Evolutionary conservation across 2,888 invertebrate genomes (phyloP), one percentile per base, ranked within the genome.

Genomic region (Ornithoptera alexandrae): DNA sequence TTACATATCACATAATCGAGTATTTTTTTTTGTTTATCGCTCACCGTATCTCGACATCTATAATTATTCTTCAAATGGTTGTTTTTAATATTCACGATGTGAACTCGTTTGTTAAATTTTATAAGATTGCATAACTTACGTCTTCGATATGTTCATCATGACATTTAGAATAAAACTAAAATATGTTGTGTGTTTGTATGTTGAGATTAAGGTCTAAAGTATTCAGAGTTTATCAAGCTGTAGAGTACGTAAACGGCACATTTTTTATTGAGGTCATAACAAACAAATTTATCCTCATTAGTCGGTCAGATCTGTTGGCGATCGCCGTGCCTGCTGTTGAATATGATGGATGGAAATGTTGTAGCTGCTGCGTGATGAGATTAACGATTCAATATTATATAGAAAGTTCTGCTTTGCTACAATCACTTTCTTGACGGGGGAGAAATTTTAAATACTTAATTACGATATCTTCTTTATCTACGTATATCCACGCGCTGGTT

Each of bases 261-360:
- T 69, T 65, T 68, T 63, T 68, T 73, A 77, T 75, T 73, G 77
- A 76, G 77, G 76, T 72, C 75, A 74, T 62, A 72, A 76, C 76
- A 77, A 78, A 79, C 78, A 76, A 74, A 77, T 77, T 76, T 76
- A 76, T 77, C 79, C 79, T 77, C 78, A 78, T 78, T 78, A 78
- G 69, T 64, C 65, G 59, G 73, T 71, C 74, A 75, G 74, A 75
- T 71, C 75, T 74, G 78, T 76, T 75, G 72, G 65, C 74, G 72
- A 71, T 71, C 74, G 74, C 75, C 72, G 60, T 58, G 69, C 65
- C 69, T 73, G 69, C 74, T 72, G 75, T 76, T 75, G 74, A 74
- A 75, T 73, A 74, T 77, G 77, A 76, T 75, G 73, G 75, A 77
- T 78, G 72, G 69, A 61, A 71, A 72, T 67, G 74, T 75, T 72